These are phyloP conservation scores for Meriones unguiculatus DNA, from an alignment of 2,113 vertebrate species.

Conservation along the genomic window DNA sequence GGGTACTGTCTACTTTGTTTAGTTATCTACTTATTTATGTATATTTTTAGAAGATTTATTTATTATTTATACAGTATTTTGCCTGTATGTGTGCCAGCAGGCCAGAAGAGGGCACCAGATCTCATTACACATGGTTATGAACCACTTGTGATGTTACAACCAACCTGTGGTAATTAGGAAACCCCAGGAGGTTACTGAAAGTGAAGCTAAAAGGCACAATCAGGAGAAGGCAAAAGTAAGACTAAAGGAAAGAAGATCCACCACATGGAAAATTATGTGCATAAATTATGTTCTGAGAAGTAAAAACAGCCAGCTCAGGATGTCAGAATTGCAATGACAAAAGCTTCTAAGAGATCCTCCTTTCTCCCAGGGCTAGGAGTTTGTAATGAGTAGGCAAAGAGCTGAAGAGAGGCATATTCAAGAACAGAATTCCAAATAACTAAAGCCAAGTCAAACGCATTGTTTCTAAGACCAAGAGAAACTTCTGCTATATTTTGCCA, in stretches of 20 bases:
- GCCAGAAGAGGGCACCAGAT: too few species aligned
- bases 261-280: slow-evolving; percentile 41
- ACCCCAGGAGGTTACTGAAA: slow-evolving; percentile 64
- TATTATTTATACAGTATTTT: too few species aligned
- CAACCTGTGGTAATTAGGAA: slow-evolving; percentile 59
- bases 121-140: too few species aligned
- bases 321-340: not conserved
- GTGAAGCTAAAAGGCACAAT: slow-evolving; percentile 46
- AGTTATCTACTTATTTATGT: too few species aligned
- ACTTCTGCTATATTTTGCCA: not conserved
- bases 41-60: too few species aligned
- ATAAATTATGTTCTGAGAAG: slow-evolving; percentile 61
- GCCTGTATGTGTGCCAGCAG: too few species aligned
- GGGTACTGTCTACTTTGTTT: not conserved
- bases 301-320: slow-evolving; percentile 57
- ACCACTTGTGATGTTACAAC: slow-evolving; percentile 46
- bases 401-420: not conserved
- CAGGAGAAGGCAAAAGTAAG: slow-evolving; percentile 41
- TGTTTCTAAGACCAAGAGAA: not conserved
- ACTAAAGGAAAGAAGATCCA: slow-evolving; percentile 46
- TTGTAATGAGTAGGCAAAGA: not conserved
- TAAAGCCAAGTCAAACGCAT: not conserved
- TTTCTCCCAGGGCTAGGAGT: slow-evolving; percentile 49
- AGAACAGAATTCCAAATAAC: not conserved
- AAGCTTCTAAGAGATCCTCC: slow-evolving; percentile 33